Conservation (phyloP, 1,140 invertebrate genomes). For the Meloidogyne chitwoodi region DNA sequence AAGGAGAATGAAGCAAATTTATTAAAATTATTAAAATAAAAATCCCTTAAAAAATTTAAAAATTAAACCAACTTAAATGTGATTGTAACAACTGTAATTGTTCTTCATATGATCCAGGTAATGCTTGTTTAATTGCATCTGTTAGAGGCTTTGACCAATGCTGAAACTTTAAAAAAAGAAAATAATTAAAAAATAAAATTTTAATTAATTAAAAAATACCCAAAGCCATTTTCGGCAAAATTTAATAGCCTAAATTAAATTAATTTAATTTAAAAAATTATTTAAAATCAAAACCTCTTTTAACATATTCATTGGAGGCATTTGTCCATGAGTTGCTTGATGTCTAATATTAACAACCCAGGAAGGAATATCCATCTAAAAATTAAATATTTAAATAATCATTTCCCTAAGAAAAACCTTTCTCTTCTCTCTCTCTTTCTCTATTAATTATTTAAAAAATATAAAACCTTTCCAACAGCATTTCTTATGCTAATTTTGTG, state of each 20-base stretch:
- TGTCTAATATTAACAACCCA: constrained; percentile 29
- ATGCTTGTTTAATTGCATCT: constrained; percentile 23
- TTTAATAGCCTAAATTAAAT: neutral
- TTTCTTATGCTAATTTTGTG: constrained; percentile 7
- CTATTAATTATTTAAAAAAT: too few species aligned
- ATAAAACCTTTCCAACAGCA: constrained; percentile 13
- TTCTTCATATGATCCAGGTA: neutral
- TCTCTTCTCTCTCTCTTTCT: too few species aligned
- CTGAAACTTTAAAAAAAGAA: neutral
- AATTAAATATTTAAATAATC: too few species aligned
- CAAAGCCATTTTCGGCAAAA: constrained; percentile 33
- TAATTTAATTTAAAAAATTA: too few species aligned
- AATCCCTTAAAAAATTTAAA: neutral
- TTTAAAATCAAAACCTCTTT: neutral
- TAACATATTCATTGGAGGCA: constrained; percentile 23
- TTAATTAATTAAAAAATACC: neutral
- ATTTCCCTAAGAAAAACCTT: too few species aligned
- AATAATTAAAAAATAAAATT: neutral
- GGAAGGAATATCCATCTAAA: constrained; percentile 27
- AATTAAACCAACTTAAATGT: neutral
- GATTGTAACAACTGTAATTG: neutral
- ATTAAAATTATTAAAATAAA: too few species aligned
- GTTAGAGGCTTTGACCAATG: constrained; percentile 17
- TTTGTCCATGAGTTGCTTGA: constrained; percentile 22
- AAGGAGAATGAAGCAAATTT: too few species aligned